These are phyloP conservation scores for Argyresthia goedartella DNA, from an alignment of 2,888 invertebrate genomes.

Conservation along the genomic window DNA sequence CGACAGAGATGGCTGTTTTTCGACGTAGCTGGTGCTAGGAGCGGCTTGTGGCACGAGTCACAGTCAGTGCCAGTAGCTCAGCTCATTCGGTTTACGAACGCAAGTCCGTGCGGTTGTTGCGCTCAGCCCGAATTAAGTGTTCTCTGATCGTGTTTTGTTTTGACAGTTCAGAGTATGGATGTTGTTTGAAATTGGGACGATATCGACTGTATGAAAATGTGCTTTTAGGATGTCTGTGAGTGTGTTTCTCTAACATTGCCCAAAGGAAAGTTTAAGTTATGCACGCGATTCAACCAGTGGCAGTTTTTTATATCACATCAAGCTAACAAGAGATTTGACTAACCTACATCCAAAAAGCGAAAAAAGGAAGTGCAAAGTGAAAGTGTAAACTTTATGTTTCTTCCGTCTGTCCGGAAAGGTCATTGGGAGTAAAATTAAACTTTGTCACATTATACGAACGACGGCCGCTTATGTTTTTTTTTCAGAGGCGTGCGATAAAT, in stretches of 20 bases:
- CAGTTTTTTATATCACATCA: constrained; percentile 33
- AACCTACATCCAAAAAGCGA: constrained; percentile 48
- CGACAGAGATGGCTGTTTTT: constrained; percentile 52
- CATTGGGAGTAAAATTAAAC: background rate
- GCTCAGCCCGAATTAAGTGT: constrained; percentile 14
- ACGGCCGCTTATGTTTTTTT: constrained; percentile 24
- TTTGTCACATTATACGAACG: constrained; percentile 11
- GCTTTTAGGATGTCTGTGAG: too few relatives aligned
- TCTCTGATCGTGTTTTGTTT: constrained; percentile 48
- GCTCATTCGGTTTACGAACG: constrained; percentile 62
- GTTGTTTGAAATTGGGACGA: constrained; percentile 14
- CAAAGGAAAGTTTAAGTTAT: constrained; percentile 6
- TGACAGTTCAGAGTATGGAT: constrained; percentile 14
- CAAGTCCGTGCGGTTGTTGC: constrained; percentile 37
- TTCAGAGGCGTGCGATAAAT: constrained; percentile 23
- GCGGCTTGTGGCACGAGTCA: constrained; percentile 62
- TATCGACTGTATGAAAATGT: constrained; percentile 5
- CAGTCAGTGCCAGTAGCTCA: constrained; percentile 16
- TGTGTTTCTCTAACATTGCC: too few relatives aligned
- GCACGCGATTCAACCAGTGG: constrained; percentile 12
- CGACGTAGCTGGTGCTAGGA: constrained; percentile 26
- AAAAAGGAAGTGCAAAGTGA: constrained; percentile 47
- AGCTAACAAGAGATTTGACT: constrained; percentile 26
- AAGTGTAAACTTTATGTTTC: constrained; percentile 47
- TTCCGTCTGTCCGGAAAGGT: constrained; percentile 12